Percentiles rank a stretch among this genome's conserved stretches.
These are phyloP conservation scores for Istiophorus platypterus DNA, from an alignment of 2,113 vertebrate species.

Conservation along the genomic window DNA sequence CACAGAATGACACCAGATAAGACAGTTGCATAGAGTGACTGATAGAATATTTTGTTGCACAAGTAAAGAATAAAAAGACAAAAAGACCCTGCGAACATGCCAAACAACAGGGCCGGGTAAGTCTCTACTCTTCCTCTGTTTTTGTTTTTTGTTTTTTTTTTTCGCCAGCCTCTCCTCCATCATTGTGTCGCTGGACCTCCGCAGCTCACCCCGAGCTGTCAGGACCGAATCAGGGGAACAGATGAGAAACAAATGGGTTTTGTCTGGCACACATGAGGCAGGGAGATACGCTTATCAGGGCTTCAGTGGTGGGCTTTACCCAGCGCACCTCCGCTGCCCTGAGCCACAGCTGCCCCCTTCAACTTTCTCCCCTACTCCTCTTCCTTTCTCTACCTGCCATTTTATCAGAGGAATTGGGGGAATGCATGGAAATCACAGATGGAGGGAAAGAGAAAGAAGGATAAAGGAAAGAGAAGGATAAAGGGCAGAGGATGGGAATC, in stretches of 20 bases:
- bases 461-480: conserved; percentile 30
- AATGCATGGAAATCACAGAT: conserved; percentile 55
- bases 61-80: background rate
- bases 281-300: conserved; percentile 79
- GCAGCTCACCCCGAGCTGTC: conserved; percentile 70
- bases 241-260: conserved; percentile 81
- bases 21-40: too few relatives aligned
- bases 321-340: conserved; percentile 40
- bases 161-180: conserved; percentile 24
- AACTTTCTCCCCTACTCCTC: conserved; percentile 19
- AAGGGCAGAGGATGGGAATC: conserved; percentile 34
- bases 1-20: too few relatives aligned
- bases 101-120: conserved; percentile 7
- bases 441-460: conserved; percentile 21
- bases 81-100: background rate
- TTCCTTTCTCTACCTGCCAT: conserved; percentile 48
- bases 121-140: background rate
- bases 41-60: conserved; percentile 4
- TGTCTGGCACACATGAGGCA: conserved; percentile 78
- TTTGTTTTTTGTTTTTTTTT: background rate
- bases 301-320: conserved; percentile 64
- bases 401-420: conserved; percentile 83
- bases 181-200: conserved; percentile 42
- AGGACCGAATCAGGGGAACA: conserved; percentile 66
- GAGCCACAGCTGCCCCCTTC: conserved; percentile 43